Evolutionary conservation across 2,113 vertebrate genomes (phyloP).

Genomic region (Solenodon paradoxus): DNA sequence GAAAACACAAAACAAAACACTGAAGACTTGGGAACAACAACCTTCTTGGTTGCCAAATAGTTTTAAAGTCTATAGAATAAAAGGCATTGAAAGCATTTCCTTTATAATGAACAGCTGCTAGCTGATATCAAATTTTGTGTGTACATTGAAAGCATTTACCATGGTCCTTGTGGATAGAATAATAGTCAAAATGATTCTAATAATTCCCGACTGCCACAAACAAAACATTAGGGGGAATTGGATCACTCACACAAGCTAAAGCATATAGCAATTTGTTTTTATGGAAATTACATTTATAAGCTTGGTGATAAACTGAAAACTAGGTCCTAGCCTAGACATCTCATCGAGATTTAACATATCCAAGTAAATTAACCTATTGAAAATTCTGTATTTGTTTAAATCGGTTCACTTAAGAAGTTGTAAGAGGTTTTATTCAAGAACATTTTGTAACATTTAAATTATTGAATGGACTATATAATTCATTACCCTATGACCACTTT

Average conservation of each 20-base stretch:
- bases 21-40: conserved; percentile 7
- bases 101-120: conserved; percentile 46
- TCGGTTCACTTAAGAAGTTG: background rate
- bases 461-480: background rate
- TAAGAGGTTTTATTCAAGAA: background rate
- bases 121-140: conserved; percentile 12
- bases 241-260: background rate
- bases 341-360: background rate
- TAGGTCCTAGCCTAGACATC: background rate
- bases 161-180: conserved; percentile 34
- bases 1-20: background rate
- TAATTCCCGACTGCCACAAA: conserved; percentile 24
- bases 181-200: conserved; percentile 53
- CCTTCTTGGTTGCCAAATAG: conserved; percentile 27
- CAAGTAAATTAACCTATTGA: background rate
- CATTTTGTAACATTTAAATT: background rate
- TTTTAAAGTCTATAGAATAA: conserved; percentile 13
- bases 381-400: conserved; percentile 1
- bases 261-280: background rate
- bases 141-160: conserved; percentile 32
- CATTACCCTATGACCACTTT: background rate
- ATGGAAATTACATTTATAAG: background rate
- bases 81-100: background rate
- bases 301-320: background rate
- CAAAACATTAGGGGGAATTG: conserved; percentile 39